Evolutionary conservation across 37 sponge, comb jelly and placozoan species (phyloP), one percentile per base, ranked within the genome.

Genomic region (Chondrosia reniformis): DNA sequence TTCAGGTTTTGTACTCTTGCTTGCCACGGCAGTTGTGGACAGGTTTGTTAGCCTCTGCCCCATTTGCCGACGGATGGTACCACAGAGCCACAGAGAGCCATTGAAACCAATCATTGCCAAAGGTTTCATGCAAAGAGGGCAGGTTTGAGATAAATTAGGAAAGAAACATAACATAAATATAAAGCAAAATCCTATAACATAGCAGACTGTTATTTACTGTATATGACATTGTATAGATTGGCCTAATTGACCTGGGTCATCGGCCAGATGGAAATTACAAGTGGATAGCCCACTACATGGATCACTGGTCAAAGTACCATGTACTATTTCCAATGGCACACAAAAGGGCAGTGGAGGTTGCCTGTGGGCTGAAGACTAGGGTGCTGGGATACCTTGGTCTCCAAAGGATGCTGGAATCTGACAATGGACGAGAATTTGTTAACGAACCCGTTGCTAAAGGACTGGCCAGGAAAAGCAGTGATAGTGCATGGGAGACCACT

Each of bases 231-330:
- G n/a, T n/a, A n/a, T n/a, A 32, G 46, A 38, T 75, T 56, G 3
- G 24, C 52, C 76, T 75, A 2, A 43, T 38, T 32, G 55, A 42
- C 76, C n/a, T 56, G 7, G 6, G 58, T 8, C 71, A 67, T 67
- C 71, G 71, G 42, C 71, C 58, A 6, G 58, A 56, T 56, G 58
- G 58, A 24, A 2, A 3, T 2, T 6, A 56, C 7, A 56, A 6
- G 58, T 56, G 58, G 58, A 56, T 56, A 56, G 58, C 58, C 58
- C 58, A 49, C 54, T 49, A n/a, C n/a, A n/a, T n/a, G n/a, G n/a
- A n/a, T n/a, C n/a, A n/a, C n/a, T n/a, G n/a, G n/a, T n/a, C n/a
- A 49, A 49, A 49, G 54, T 49, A 49, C 54, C 54, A 49, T 17
- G 17, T 49, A 49, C 54, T 49, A 19, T 49, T 49, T 49, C 54